These are phyloP conservation scores for Stegodyphus mimosarum DNA, from an alignment of 1,140 invertebrate species.

Conservation along the genomic window DNA sequence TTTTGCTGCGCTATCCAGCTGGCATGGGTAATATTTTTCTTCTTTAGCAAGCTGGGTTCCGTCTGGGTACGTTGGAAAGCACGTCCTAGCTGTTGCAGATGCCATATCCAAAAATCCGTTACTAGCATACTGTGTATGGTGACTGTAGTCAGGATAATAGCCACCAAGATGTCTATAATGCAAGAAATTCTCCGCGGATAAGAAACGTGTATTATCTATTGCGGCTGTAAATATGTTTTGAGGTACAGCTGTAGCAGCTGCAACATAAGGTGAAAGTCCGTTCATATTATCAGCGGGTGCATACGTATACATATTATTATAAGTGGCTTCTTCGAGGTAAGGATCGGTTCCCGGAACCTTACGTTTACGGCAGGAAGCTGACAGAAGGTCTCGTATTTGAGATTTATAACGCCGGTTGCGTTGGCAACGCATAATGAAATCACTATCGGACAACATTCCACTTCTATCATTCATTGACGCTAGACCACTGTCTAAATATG, in stretches of 20 bases:
- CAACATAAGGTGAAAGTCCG: slow-evolving; percentile 76
- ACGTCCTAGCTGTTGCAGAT: slow-evolving; percentile 65
- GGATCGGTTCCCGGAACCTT: slow-evolving; percentile 72
- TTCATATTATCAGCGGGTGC: slow-evolving; percentile 71
- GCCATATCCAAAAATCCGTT: slow-evolving; percentile 82
- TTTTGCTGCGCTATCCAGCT: slow-evolving; percentile 68
- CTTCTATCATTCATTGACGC: slow-evolving; percentile 55
- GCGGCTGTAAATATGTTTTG: slow-evolving; percentile 76
- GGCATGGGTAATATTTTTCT: slow-evolving; percentile 76
- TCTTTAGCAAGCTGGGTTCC: slow-evolving; percentile 67
- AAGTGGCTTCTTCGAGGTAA: slow-evolving; percentile 71
- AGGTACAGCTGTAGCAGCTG: slow-evolving; percentile 65
- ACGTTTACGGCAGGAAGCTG: slow-evolving; percentile 89
- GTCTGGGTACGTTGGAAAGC: slow-evolving; percentile 68
- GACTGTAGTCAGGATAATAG: slow-evolving; percentile 78
- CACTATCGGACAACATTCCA: slow-evolving; percentile 60
- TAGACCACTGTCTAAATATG: slow-evolving; percentile 91
- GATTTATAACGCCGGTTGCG: slow-evolving; percentile 87
- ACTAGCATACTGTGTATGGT: slow-evolving; percentile 70
- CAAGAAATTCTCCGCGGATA: slow-evolving; percentile 84
- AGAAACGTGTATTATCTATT: slow-evolving; percentile 73
- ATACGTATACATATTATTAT: slow-evolving; percentile 83
- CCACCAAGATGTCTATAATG: slow-evolving; percentile 78
- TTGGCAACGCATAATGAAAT: slow-evolving; percentile 64
- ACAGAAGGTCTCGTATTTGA: slow-evolving; percentile 90